Evolutionary conservation across 2,888 invertebrate species (phyloP), one percentile per base, ranked within the genome.

Genomic region (Eristalis arbustorum): DNA sequence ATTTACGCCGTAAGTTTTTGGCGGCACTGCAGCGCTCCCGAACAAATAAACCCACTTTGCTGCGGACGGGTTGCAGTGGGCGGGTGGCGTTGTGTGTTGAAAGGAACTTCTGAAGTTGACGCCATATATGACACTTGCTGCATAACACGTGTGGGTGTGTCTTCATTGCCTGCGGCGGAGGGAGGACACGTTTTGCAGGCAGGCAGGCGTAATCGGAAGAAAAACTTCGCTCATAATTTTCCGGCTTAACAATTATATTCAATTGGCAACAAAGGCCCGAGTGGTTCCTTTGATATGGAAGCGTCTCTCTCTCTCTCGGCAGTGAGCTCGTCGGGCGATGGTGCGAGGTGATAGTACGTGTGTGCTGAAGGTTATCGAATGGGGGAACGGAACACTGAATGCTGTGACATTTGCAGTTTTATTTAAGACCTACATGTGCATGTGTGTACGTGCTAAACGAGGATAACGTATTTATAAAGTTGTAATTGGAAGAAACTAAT

Each of bases 181-280:
- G n/a, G 34, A 22, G 22, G 34, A 31, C 10, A 49, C 6, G 10
- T 18, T 18, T 18, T 14, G 40, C 31, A 31, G n/a, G 40, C 31
- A 31, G 13, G 8, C 31, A 10, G 25, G 63, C 68, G 64, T 67
- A 14, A 64, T 18, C 57, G 68, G 74, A 81, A 64, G 69, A 73
- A 73, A 73, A 81, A 81, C 80, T 81, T 81, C 69, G 69, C 42
- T 69, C 75, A 75, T 81, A 81, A 81, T 81, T 81, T 81, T 74
- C 80, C 80, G 80, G 80, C 69, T 74, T 80, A 59, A 81, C 80
- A 81, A 69, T 81, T 75, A 64, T 57, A 75, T 80, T 74, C 80
- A 80, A 80, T 81, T 81, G 64, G 31, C 59, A 81, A 81, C 74
- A 81, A 81, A 81, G 56, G 64, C 64, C 64, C 13, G 64, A 64